Percentiles rank a stretch among this genome's conserved stretches.
Evolutionary conservation across 2,797 vertebrate species (phyloP).

Genomic region (Psittacula derbiana): DNA sequence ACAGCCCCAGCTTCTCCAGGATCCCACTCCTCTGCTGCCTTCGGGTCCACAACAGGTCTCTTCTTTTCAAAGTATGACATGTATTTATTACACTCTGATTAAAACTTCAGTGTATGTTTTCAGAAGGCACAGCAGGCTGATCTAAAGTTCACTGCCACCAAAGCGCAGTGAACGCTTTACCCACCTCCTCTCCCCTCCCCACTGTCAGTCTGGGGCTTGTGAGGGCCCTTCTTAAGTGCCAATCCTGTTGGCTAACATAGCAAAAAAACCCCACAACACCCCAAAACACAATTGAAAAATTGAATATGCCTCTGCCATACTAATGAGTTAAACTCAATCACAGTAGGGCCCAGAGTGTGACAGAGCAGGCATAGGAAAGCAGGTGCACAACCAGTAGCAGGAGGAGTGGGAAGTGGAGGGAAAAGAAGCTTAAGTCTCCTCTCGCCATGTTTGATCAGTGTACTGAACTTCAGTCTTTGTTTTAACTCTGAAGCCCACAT

Average conservation of each 20-base stretch:
- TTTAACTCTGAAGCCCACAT: background rate
- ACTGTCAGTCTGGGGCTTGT: background rate
- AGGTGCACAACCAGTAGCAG: fast-evolving
- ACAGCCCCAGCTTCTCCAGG: background rate
- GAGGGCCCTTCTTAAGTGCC: background rate
- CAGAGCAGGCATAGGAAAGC: background rate
- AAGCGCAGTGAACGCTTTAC: fast-evolving
- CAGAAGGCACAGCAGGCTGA: fast-evolving
- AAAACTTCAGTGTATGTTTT: background rate
- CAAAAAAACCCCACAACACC: background rate
- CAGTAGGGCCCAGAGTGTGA: background rate
- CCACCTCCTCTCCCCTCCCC: fast-evolving
- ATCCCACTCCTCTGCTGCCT: background rate
- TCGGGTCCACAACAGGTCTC: fast-evolving
- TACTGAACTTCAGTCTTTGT: background rate
- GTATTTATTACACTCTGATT: background rate
- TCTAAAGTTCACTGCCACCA: background rate
- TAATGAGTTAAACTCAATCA: background rate
- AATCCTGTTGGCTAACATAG: background rate
- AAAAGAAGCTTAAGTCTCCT: background rate
- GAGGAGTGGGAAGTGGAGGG: background rate
- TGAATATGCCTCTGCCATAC: background rate
- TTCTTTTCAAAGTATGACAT: background rate
- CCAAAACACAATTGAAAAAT: background rate
- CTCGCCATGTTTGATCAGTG: background rate